Evolutionary conservation across 2,888 invertebrate species (phyloP), one percentile per base, ranked within the genome.

Genomic region (Elegia similella): DNA sequence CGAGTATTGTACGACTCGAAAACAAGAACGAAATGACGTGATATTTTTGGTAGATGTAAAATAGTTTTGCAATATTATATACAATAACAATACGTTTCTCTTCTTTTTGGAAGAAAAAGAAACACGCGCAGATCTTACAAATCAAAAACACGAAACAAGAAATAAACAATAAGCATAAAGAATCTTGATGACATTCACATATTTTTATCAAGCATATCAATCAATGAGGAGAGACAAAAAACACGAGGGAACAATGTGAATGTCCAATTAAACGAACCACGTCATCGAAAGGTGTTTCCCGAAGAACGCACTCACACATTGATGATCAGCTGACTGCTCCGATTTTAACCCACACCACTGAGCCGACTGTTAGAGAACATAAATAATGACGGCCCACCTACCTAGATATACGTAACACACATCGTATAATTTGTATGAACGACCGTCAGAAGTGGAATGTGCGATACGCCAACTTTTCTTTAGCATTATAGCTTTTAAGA

Each of bases 271-370:
- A 88, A 86, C 85, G 84, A 80, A 88, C 84, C 86, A 87, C 91
- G 90, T 91, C 90, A 91, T 90, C 89, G 84, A 86, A 90, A 90
- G 91, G 91, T 91, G 91, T 91, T 91, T 90, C 91, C 91, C 91
- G 87, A 91, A 89, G 91, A 90, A 85, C 85, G 85, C 83, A 82
- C 83, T 77, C 83, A 84, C 84, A 83, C 78, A 82, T 70, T 64
- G 68, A 75, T 77, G 84, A 89, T 88, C 90, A 91, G 90, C 90
- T 90, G 90, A 90, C 86, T 90, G 90, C 90, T 90, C 90, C 86
- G 90, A 91, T 91, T 90, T 89, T 88, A 90, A 90, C 90, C 78
- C 90, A 89, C 89, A 90, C 90, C 82, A 87, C 78, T 75, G 76
- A 81, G 79, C 75, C 77, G 84, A 83, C 85, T 88, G 90, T 89